Base-by-base conservation (phyloP, 2,113 vertebrate species). In the Scatophagus argus region DNA sequence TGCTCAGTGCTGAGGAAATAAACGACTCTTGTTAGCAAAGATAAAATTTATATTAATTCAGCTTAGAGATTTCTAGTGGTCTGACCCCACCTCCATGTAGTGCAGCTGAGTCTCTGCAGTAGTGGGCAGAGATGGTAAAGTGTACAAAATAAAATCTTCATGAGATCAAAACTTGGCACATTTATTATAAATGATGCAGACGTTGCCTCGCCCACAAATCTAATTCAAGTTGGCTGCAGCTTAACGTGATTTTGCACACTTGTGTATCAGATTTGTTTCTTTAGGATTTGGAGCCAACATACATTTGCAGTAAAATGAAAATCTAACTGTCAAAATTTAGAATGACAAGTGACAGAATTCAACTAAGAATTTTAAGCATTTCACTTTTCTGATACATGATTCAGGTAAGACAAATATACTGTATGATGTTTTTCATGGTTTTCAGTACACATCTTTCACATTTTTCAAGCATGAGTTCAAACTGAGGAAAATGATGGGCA, bases 201-300 rank as follows among this genome's bases (percentile, higher is more conserved):
- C 49, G 1, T 16, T 25, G 71, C 62, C 19, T 63, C n/a, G 0
- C 7, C 62, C 49, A 63, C 60, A 72, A 74, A 69, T 77, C 73
- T 32, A 31, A 70, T 66, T 39, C 29, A 16, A 65, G 43, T 76
- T 23, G 66, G 43, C 29, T 27, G 55, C 55, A 54, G 25, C 32
- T 60, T 71, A 66, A 63, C 36, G 2, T 55, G 60, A 64, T 76
- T 59, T 72, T 49, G 51, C 39, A 62, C 13, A 2, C 51, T 31
- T 23, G 51, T 31, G 34, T 47, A 12, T 47, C 4, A 2, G 34
- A 60, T 11, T 38, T 55, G n/a, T 39, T 12, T 31, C 41, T 34
- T 83, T 41, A 83, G 83, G 76, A 76, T 58, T 83, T 83, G 12
- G 76, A 34, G 21, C n/a, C n/a, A n/a, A n/a, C n/a, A n/a, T n/a